Percentiles rank a stretch among this genome's conserved stretches.
Conservation (phyloP, 2,888 invertebrate species). For the Anodontia alba region DNA sequence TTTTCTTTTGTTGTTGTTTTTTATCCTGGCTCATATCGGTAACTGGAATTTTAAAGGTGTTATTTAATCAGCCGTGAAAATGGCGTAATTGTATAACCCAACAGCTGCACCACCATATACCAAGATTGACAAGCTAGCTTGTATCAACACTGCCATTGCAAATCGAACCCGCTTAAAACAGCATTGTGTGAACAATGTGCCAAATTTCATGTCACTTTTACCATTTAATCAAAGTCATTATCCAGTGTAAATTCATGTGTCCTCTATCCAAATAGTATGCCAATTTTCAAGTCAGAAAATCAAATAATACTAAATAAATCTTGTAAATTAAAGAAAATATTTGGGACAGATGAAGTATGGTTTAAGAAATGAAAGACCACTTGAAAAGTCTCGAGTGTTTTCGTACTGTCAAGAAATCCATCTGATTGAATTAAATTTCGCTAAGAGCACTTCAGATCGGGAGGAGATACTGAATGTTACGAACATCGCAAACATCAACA, state of each 20-base stretch:
- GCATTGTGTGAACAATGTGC: neutral
- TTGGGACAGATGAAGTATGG: constrained; percentile 4
- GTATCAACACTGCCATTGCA: no score
- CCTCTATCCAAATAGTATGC: neutral
- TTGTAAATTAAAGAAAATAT: constrained; percentile 16
- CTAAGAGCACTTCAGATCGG: neutral
- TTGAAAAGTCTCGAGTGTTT: constrained; percentile 4
- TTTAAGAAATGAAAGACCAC: neutral
- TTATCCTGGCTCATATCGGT: no score
- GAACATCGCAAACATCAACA: neutral
- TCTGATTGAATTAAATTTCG: constrained; percentile 5
- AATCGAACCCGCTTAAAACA: no score
- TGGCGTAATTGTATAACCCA: no score
- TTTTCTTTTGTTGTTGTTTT: no score
- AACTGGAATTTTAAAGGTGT: no score
- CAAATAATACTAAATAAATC: constrained; percentile 14
- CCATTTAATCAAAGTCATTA: neutral
- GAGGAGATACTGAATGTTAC: neutral
- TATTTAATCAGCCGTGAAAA: no score
- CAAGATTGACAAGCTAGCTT: no score
- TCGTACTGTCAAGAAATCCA: constrained; percentile 11
- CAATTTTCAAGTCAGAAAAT: constrained; percentile 15
- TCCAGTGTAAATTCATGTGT: neutral
- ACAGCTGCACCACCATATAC: no score
- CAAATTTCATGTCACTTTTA: neutral